Evolutionary conservation across 2,113 vertebrate species (phyloP), one percentile per base, ranked within the genome.

Genomic region (Mastomys natalensis): DNA sequence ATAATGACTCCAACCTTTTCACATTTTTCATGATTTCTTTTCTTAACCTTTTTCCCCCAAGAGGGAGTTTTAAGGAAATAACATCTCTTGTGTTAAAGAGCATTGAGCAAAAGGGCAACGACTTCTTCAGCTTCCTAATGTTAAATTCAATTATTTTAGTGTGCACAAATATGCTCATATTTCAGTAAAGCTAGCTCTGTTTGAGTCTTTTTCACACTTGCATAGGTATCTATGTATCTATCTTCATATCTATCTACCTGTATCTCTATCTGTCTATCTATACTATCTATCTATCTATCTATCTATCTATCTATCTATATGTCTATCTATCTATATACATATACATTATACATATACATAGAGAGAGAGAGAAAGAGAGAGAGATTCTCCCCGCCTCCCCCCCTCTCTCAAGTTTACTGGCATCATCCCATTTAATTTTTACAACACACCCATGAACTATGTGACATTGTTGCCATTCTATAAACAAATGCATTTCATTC

Each of bases 41-140:
- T 95, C 55, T 97, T 97, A 97, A 96, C 82, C 91, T 94, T 94
- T 62, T 72, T 96, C 95, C 40, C 91, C 55, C 92, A 93, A 82
- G 91, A 84, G 91, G 51, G 55, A 40, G 87, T 94, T 77, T 73
- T 90, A 91, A 92, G 82, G 89, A 94, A 96, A 94, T 89, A 82
- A 55, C 88, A 34, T 68, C 73, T 96, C 55, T 68, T 73, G 48
- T 43, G 43, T 58, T 64, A 51, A 93, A 76, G 51, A 90, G 24
- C 74, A 85, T 51, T 91, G 74, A 94, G 86, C 43, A 29, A 51
- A 93, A 94, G 66, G 31, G 21, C 53, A 82, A 51, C 21, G 78
- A 87, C 60, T 91, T 45, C 15, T 94, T 92, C 29, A 31, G 43
- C 9, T 73, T 94, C 84, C 48, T 78, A 64, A 43, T 77, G n/a